Evolutionary conservation across 2,888 invertebrate species (phyloP), one percentile per base, ranked within the genome.

Genomic region (Leucophora obtusa): DNA sequence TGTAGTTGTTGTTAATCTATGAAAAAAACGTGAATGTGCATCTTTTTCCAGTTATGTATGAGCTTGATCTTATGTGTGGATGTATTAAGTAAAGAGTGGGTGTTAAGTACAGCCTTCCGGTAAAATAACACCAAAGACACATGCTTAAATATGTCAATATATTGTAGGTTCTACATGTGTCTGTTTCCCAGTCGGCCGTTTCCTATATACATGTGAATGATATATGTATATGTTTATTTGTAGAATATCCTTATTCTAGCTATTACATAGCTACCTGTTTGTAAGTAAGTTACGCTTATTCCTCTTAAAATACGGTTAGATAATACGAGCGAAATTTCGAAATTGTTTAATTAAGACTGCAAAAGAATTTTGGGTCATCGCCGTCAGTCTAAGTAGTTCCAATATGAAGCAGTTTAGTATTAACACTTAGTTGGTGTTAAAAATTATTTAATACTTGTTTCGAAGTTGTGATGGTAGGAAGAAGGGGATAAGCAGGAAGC

Each of bases 51-150:
- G 28, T 28, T 4, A 28, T 28, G 7, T 28, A 28, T 28, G 28
- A 28, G 28, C 28, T 6, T 6, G 28, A 28, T 6, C 6, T 6
- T 28, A 6, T 73, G 65, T 68, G 65, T 33, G 53, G 21, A 54
- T 54, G 50, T 38, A n/a, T 59, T 28, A 33, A 17, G n/a, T 62
- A 43, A 60, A 65, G 24, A 51, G 71, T 33, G 79, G 69, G 82
- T 78, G 77, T 74, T 70, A 77, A 75, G 69, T 71, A 50, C 21
- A 51, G 62, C 80, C 70, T 82, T 77, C 79, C 77, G 73, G 73
- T 66, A 66, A 74, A 72, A 82, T 82, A 82, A 81, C 83, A 84
- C 78, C 80, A 82, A 82, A 80, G 82, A 83, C 81, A 83, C 65
- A 70, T 79, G 79, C 79, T 74, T 70, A 38, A 74, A 69, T 66